A percentile compares a stretch with the other conserved stretches of the same genome.
These are phyloP conservation scores for Eulemur rubriventer DNA, from an alignment of 2,797 vertebrate species.

Conservation along the genomic window DNA sequence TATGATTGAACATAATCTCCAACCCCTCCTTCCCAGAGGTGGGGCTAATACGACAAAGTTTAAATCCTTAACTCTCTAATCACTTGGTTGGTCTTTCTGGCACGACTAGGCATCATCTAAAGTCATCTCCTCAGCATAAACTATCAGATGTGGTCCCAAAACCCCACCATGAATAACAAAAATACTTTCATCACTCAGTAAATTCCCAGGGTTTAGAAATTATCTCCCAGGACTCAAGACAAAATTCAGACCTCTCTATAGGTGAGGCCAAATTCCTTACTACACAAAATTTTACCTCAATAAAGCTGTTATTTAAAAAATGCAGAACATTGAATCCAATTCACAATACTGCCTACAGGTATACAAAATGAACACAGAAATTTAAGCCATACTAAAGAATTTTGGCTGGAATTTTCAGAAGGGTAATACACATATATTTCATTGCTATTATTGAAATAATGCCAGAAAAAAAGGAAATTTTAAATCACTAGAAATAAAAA, in stretches of 20 bases:
- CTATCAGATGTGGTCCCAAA: not conserved
- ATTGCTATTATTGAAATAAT: not conserved
- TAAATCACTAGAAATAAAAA: not conserved
- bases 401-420: not conserved
- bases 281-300: not conserved
- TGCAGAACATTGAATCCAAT: not conserved
- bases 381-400: not conserved
- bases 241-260: not conserved
- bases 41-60: not conserved
- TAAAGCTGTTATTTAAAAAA: not conserved
- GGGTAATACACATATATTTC: not conserved
- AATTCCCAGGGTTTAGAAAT: not conserved
- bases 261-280: not conserved
- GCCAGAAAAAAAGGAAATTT: not conserved
- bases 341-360: not conserved
- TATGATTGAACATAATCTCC: not conserved
- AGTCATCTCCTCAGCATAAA: not conserved
- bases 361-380: not conserved
- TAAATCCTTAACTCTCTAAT: not conserved
- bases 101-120: not conserved
- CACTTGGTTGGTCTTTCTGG: not conserved
- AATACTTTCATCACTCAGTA: not conserved
- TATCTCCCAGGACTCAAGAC: not conserved
- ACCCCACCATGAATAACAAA: not conserved
- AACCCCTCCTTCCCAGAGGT: not conserved